Conservation (phyloP, 2,113 vertebrate genomes). For the Trogon surrucura region DNA sequence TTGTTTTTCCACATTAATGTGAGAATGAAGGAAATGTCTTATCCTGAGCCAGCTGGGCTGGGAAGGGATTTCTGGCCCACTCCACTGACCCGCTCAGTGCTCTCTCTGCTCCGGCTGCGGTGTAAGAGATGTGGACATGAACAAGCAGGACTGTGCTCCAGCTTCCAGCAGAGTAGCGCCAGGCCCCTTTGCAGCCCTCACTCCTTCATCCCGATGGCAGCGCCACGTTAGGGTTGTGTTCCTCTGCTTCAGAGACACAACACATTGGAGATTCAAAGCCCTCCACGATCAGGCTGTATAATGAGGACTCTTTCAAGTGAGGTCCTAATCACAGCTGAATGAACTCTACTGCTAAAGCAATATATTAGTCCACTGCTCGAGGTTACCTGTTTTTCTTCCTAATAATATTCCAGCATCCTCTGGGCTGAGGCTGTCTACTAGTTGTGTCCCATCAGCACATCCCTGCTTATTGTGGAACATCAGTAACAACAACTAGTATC, state of each 20-base stretch:
- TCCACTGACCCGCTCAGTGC: not conserved
- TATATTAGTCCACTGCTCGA: not conserved
- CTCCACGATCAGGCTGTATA: rapidly evolving
- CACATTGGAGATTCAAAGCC: not conserved
- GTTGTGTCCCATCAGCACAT: not conserved
- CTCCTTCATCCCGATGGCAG: not conserved
- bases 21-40: not conserved
- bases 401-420: not conserved
- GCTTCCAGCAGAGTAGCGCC: not conserved
- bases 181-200: not conserved
- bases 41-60: not conserved
- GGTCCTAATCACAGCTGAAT: not conserved
- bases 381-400: not conserved
- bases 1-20: not conserved
- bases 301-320: not conserved
- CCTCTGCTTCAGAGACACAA: not conserved
- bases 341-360: not conserved
- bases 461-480: not conserved
- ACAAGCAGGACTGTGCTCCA: not conserved
- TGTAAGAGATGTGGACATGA: rapidly evolving
- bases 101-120: not conserved
- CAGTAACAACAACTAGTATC: not conserved
- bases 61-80: not conserved
- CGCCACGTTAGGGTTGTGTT: not conserved
- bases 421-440: not conserved